Base-by-base conservation (phyloP, 2,888 invertebrate genomes). In the Xiphydria camelus region DNA sequence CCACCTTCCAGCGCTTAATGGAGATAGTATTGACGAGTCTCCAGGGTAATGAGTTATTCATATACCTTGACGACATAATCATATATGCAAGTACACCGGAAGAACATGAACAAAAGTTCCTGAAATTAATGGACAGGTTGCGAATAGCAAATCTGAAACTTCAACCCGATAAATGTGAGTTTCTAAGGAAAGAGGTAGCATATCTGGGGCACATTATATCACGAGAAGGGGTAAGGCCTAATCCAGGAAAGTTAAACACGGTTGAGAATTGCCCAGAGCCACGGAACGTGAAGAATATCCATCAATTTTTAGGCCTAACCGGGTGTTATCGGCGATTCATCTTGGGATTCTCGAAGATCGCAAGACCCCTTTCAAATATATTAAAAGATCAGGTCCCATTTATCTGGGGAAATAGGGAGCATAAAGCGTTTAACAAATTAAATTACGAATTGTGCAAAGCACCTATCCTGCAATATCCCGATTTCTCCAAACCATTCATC, bases 401-500 rank as follows among this genome's bases (percentile, higher is more conserved):
- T 19, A n/a, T 33, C 3, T 55, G 51, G 51, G 36, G 39, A 3
- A 4, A 39, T 2, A 21, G 37, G 2, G 41, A 47, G 19, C 35
- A 46, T 31, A 2, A 42, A 5, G 35, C 47, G 18, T 55, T 48
- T n/a, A 34, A 55, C 14, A 31, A 25, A 9, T 26, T 56, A 35
- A 45, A 56, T 31, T 14, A 47, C 9, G 23, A 15, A 10, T 22
- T 62, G 9, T 38, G 35, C 2, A 45, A 25, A 2, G 34, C 32
- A 14, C 52, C 54, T 0, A 45, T 61, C 18, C 23, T 68, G 23
- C 50, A 59, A 49, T 61, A 59, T 40, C 61, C 65, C 0, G 61
- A 70, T 42, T 68, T 66, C 39, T 29, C 21, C 2, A 59, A 59
- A 57, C 51, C 45, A 1, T 69, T 64, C 45, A 47, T 51, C 9